These are phyloP conservation scores for Lota lota DNA, from an alignment of 2,113 vertebrate genomes.

Conservation along the genomic window DNA sequence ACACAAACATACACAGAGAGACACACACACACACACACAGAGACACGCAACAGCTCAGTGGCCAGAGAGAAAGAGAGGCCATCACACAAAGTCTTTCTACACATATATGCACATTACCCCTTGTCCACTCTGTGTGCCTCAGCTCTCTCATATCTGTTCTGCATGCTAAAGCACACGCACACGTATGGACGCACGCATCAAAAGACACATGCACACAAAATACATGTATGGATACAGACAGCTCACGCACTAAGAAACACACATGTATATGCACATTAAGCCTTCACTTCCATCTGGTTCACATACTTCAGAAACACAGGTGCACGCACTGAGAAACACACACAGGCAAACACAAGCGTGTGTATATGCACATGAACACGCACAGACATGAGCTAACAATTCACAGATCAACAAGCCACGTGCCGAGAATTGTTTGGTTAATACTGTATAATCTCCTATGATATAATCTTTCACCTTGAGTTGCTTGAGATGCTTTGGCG, in stretches of 20 bases:
- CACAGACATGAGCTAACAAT: too few relatives aligned
- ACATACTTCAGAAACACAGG: too few relatives aligned
- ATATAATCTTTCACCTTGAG: too few relatives aligned
- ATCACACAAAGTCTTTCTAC: conserved; percentile 65
- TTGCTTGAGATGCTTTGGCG: too few relatives aligned
- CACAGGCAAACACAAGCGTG: background rate
- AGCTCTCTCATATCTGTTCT: too few relatives aligned
- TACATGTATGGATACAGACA: too few relatives aligned
- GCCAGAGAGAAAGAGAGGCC: conserved; percentile 75
- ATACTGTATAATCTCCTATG: background rate
- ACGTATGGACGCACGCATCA: conserved; percentile 51
- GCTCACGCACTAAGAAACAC: too few relatives aligned
- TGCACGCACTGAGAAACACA: background rate
- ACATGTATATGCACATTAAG: conserved; percentile 38
- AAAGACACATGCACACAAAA: conserved; percentile 53
- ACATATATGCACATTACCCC: background rate
- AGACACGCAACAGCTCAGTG: conserved; percentile 80
- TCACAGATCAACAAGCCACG: too few relatives aligned
- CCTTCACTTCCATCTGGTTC: background rate
- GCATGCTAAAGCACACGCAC: too few relatives aligned
- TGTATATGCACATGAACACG: conserved; percentile 9
- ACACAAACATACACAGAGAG: too few relatives aligned
- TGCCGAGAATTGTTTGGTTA: too few relatives aligned
- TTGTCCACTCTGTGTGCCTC: too few relatives aligned
- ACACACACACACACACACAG: conserved; percentile 50